A percentile compares a stretch with the other conserved stretches of the same genome.
These are phyloP conservation scores for Porites lutea DNA, from an alignment of 64 coral and sea anemone species.

Conservation along the genomic window DNA sequence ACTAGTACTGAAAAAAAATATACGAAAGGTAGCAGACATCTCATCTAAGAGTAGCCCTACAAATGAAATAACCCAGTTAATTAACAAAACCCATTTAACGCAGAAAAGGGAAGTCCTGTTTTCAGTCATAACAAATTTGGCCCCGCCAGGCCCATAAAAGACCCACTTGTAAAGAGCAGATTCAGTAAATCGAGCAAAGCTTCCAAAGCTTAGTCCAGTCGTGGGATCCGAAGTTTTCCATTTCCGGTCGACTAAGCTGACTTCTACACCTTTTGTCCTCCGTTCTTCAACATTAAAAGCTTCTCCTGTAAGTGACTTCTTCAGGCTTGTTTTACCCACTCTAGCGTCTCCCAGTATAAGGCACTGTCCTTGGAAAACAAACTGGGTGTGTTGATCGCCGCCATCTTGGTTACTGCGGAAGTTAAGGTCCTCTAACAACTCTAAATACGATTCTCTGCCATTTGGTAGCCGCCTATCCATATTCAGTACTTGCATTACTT, in stretches of 20 bases:
- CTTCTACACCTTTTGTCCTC: slow-evolving; percentile 7
- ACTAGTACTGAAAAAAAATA: neutral
- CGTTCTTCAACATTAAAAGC: neutral
- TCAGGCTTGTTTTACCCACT: slow-evolving; percentile 29
- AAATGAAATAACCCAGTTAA: neutral
- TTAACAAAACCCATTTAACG: neutral
- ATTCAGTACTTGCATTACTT: neutral
- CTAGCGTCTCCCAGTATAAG: slow-evolving; percentile 28
- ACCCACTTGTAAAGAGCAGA: neutral
- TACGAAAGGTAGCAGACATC: neutral
- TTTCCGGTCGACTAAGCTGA: slow-evolving; percentile 11
- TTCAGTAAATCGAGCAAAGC: neutral
- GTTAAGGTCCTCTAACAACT: neutral
- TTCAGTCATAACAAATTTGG: neutral
- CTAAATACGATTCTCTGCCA: neutral
- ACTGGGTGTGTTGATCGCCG: slow-evolving; percentile 6
- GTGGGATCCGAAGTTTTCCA: neutral
- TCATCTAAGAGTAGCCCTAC: neutral
- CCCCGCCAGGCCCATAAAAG: neutral
- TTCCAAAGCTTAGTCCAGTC: neutral
- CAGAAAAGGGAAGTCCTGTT: neutral
- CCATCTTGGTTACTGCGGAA: slow-evolving; percentile 1
- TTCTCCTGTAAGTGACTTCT: slow-evolving; percentile 16
- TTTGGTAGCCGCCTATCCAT: neutral
- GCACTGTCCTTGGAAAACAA: slow-evolving; percentile 36